phyloP scores from a whole-genome alignment of 2,113 vertebrate genomes.

The Paraplagusia blochii region DNA sequence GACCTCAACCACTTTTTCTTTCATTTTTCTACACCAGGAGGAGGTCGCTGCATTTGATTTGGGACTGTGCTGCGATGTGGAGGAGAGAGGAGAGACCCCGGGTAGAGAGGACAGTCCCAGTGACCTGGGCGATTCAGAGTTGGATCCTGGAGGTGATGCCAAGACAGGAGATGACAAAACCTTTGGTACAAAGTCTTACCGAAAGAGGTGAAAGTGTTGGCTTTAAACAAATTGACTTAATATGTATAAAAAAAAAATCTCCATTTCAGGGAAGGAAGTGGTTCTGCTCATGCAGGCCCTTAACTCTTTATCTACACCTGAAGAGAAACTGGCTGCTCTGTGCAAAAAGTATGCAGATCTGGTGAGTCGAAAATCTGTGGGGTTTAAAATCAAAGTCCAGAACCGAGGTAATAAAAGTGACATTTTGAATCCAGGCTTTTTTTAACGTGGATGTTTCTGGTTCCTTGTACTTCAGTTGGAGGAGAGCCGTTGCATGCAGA shows the following conservation, averaged over 20 bases:
- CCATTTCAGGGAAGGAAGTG: slow-evolving; percentile 90
- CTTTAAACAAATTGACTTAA: background rate
- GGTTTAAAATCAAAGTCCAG: background rate
- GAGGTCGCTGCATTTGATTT: slow-evolving; percentile 66
- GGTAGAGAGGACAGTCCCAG: slow-evolving; percentile 84
- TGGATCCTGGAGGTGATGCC: slow-evolving; percentile 75
- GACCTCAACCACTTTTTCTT: too few relatives aligned
- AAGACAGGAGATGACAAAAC: slow-evolving; percentile 82
- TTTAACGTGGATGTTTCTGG: too few relatives aligned
- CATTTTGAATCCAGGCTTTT: too few relatives aligned
- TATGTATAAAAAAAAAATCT: too few relatives aligned
- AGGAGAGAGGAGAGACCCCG: slow-evolving; percentile 84
- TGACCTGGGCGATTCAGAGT: slow-evolving; percentile 83
- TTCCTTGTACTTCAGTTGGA: slow-evolving; percentile 79
- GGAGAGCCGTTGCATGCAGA: slow-evolving; percentile 94
- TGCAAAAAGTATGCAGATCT: slow-evolving; percentile 99
- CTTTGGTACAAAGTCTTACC: slow-evolving; percentile 76
- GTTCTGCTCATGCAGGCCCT: slow-evolving; percentile 95
- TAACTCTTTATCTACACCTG: slow-evolving; percentile 90
- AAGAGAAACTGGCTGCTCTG: slow-evolving; percentile 95
- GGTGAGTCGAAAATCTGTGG: slow-evolving; percentile 71
- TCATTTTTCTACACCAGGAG: slow-evolving; percentile 45
- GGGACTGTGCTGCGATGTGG: slow-evolving; percentile 69
- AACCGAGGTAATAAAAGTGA: too few relatives aligned
- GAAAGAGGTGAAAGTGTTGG: background rate